Evolutionary conservation across 2,797 vertebrate species (phyloP).

Genomic region (Hipposideros larvatus): DNA sequence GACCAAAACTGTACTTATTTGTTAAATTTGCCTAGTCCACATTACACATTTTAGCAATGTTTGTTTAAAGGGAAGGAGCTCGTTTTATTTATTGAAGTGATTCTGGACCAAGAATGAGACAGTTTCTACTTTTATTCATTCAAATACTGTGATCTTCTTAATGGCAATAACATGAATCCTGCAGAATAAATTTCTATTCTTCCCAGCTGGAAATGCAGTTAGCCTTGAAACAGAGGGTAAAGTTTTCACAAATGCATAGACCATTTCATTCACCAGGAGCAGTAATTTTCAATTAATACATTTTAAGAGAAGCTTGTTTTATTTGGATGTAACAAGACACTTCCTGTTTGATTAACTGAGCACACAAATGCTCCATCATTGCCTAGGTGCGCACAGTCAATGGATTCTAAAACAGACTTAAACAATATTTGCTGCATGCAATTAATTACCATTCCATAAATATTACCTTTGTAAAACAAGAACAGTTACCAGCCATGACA

Average conservation of each 20-base stretch:
- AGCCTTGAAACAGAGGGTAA: slow-evolving; percentile 7
- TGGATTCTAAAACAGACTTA: slow-evolving; percentile 19
- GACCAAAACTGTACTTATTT: slow-evolving; percentile 37
- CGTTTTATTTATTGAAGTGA: background rate
- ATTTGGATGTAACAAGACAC: slow-evolving; percentile 17
- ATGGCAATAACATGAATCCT: slow-evolving; percentile 1
- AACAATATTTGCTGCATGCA: slow-evolving; percentile 46
- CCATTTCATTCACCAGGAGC: background rate
- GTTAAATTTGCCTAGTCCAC: slow-evolving; percentile 29
- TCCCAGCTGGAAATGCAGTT: background rate
- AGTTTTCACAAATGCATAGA: slow-evolving; percentile 22
- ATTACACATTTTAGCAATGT: background rate
- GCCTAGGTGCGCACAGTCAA: background rate
- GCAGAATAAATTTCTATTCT: slow-evolving; percentile 43
- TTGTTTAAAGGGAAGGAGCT: slow-evolving; percentile 29
- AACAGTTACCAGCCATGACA: slow-evolving; percentile 42
- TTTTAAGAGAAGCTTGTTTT: slow-evolving; percentile 42
- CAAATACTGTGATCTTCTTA: slow-evolving; percentile 33
- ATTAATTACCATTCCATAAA: slow-evolving; percentile 80
- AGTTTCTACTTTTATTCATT: background rate
- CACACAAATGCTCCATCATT: background rate
- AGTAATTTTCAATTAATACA: slow-evolving; percentile 45
- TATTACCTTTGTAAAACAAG: slow-evolving; percentile 70
- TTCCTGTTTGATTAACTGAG: slow-evolving; percentile 40
- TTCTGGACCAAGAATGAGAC: slow-evolving; percentile 16